Evolutionary conservation across 2,113 vertebrate genomes (phyloP).

Genomic region (Pongo abelii): DNA sequence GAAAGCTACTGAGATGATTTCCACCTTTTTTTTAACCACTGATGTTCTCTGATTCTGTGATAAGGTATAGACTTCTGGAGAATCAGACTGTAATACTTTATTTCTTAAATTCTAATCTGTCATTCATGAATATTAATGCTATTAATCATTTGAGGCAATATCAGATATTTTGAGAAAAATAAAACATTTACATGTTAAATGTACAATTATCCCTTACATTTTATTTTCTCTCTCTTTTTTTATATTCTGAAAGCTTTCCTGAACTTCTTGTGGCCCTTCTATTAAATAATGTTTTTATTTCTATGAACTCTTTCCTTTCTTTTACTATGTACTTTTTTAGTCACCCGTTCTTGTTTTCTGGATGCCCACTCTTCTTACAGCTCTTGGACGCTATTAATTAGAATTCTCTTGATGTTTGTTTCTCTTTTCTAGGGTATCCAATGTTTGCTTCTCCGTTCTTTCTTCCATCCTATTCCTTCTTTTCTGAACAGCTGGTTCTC

Average conservation of each 20-base stretch:
- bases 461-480: neutral
- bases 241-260: neutral
- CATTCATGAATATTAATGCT: neutral
- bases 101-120: neutral
- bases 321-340: neutral
- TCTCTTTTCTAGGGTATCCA: neutral
- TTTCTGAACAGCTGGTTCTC: neutral
- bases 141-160: neutral
- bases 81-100: neutral
- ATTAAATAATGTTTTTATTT: conserved; percentile 18
- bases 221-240: neutral
- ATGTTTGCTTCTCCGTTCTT: neutral
- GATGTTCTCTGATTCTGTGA: neutral
- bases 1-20: neutral
- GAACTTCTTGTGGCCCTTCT: neutral
- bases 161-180: conserved; percentile 39
- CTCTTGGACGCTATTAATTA: neutral
- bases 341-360: neutral
- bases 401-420: neutral
- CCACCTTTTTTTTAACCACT: neutral
- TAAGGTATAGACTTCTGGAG: neutral
- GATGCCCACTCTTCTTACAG: neutral
- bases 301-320: neutral
- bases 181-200: neutral
- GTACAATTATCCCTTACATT: neutral